A percentile compares a stretch with the other conserved stretches of the same genome.
phyloP scores from a whole-genome alignment of 2,888 invertebrate species.

The Acleris laterana region DNA sequence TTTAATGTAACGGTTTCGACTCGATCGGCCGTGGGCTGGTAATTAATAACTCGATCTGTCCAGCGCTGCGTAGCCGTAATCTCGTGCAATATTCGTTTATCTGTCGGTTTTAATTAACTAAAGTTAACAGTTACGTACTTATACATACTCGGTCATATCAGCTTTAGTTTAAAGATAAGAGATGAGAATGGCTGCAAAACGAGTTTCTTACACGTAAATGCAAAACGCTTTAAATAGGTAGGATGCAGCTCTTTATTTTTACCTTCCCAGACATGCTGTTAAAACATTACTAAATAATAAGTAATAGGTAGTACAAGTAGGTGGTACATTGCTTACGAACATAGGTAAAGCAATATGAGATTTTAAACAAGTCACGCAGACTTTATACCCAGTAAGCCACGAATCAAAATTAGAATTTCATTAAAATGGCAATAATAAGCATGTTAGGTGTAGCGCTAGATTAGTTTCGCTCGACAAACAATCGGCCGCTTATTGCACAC shows the following conservation, averaged over 20 bases:
- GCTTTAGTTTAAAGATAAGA: background rate
- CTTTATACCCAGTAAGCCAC: background rate
- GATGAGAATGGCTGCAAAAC: background rate
- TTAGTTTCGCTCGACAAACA: slow-evolving; percentile 26
- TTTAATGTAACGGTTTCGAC: slow-evolving; percentile 46
- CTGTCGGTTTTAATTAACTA: background rate
- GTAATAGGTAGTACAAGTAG: too few relatives aligned
- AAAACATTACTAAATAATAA: too few relatives aligned
- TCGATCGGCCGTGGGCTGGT: slow-evolving; percentile 43
- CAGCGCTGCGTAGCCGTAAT: slow-evolving; percentile 17
- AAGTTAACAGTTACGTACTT: background rate
- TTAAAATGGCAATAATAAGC: slow-evolving; percentile 18
- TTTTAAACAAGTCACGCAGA: background rate
- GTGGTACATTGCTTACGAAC: too few relatives aligned
- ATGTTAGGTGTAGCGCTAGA: slow-evolving; percentile 22
- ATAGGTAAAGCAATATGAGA: too few relatives aligned
- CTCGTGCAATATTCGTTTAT: slow-evolving; percentile 2
- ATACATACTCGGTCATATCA: background rate
- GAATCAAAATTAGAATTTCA: slow-evolving; percentile 20
- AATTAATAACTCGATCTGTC: slow-evolving; percentile 44
- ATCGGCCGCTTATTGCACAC: background rate
- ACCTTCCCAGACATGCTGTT: too few relatives aligned
- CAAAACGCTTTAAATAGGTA: too few relatives aligned
- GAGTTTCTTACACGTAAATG: too few relatives aligned
- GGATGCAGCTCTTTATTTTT: too few relatives aligned